Conservation (phyloP, 2,797 vertebrate genomes). For the Neoniphon sammara region DNA sequence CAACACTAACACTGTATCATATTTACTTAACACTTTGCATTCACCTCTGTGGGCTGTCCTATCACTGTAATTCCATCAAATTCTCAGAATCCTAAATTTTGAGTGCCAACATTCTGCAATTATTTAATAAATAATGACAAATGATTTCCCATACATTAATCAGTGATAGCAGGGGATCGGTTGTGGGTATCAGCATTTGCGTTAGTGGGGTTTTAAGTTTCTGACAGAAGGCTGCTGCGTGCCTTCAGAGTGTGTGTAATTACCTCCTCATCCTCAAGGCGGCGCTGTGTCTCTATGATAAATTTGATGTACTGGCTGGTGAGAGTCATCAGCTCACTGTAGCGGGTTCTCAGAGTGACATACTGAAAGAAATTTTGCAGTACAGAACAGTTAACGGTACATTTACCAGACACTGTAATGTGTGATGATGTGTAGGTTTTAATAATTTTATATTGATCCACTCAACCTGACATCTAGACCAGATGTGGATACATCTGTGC, state of each 20-base stretch:
- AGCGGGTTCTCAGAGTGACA: slow-evolving; percentile 90
- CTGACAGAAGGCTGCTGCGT: slow-evolving; percentile 1
- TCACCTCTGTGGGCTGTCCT: slow-evolving; percentile 29
- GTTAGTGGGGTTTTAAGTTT: slow-evolving; percentile 27
- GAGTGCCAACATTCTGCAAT: slow-evolving; percentile 40
- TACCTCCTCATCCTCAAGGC: slow-evolving; percentile 94
- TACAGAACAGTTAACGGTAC: neutral
- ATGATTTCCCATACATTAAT: slow-evolving; percentile 55
- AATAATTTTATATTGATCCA: neutral
- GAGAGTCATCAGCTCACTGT: slow-evolving; percentile 93
- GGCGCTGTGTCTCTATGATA: slow-evolving; percentile 87
- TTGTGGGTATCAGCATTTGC: neutral
- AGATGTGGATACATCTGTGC: neutral
- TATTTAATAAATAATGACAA: slow-evolving; percentile 20
- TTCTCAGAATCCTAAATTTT: neutral
- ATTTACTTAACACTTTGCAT: slow-evolving; percentile 40
- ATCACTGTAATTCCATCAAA: neutral
- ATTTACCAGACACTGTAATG: neutral
- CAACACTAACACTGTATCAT: slow-evolving; percentile 40
- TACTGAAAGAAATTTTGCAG: slow-evolving; percentile 81
- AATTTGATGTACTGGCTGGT: slow-evolving; percentile 94
- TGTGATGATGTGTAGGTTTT: neutral
- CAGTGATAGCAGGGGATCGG: neutral
- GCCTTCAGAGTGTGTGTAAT: slow-evolving; percentile 12
- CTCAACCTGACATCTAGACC: neutral